Evolutionary conservation across 2,888 invertebrate species (phyloP).

Genomic region (Campopleginae sp.): DNA sequence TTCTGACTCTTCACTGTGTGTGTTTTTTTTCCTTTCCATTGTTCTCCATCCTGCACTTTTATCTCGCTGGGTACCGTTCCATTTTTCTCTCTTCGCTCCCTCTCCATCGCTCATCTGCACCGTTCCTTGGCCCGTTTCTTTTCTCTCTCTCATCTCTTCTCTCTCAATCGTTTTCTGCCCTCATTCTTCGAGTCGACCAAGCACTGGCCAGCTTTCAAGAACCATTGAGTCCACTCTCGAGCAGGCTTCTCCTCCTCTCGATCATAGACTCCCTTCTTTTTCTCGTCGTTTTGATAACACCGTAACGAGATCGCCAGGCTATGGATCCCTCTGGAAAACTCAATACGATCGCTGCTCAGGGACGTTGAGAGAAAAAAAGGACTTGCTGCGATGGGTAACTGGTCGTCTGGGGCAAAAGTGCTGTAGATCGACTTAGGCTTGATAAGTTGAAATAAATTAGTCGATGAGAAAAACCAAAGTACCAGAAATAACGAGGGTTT

Average conservation of each 20-base stretch:
- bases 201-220: constrained; percentile 66
- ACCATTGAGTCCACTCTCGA: constrained; percentile 66
- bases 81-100: constrained; percentile 24
- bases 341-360: background rate
- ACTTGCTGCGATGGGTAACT: constrained; percentile 13
- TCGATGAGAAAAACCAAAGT: background rate
- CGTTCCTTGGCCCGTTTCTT: constrained; percentile 23
- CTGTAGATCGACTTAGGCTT: background rate
- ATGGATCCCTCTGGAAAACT: constrained; percentile 12
- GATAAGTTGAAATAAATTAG: background rate
- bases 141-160: background rate
- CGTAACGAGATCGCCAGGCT: constrained; percentile 41
- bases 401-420: constrained; percentile 22
- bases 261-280: constrained; percentile 60
- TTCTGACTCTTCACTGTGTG: background rate
- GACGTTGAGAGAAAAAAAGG: constrained; percentile 1
- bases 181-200: constrained; percentile 33
- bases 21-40: constrained; percentile 42
- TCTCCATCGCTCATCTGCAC: constrained; percentile 35
- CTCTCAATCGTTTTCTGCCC: constrained; percentile 31
- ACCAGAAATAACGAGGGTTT: background rate
- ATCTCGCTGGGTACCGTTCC: constrained; percentile 47
- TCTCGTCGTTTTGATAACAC: constrained; percentile 43
- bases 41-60: constrained; percentile 57
- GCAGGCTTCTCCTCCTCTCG: constrained; percentile 59